phyloP scores from a whole-genome alignment of 2,797 vertebrate genomes.

The Cryptoprocta ferox region DNA sequence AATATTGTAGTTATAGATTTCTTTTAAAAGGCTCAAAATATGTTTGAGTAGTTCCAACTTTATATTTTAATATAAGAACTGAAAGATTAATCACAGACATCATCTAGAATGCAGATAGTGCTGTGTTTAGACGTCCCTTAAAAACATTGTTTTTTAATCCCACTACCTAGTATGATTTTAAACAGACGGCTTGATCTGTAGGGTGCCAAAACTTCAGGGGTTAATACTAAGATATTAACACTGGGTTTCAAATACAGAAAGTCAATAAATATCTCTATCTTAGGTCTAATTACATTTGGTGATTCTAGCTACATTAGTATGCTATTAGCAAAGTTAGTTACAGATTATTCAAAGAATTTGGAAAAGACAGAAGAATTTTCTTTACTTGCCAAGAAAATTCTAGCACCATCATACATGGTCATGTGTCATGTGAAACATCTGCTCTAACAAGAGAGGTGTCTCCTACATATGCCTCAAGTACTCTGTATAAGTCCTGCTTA shows the following conservation, averaged over 20 bases:
- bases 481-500: not conserved
- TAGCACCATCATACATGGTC: not conserved
- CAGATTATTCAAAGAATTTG: not conserved
- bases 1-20: not conserved
- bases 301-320: slow-evolving; percentile 14
- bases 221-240: slow-evolving; percentile 46
- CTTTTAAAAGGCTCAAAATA: slow-evolving; percentile 40
- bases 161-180: not conserved
- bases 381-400: not conserved
- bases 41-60: not conserved
- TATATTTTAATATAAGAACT: not conserved
- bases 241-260: slow-evolving; percentile 41
- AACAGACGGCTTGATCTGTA: not conserved
- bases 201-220: not conserved
- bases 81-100: not conserved
- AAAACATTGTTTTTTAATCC: slow-evolving; percentile 14
- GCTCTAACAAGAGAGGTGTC: not conserved
- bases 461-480: not conserved
- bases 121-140: not conserved
- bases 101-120: not conserved
- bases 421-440: not conserved
- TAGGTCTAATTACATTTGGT: not conserved
- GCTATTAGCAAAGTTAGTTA: slow-evolving; percentile 29
- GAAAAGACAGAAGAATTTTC: not conserved
- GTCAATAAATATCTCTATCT: not conserved